These are phyloP conservation scores for Melanostoma scalare DNA, from an alignment of 2,888 invertebrate species.

Conservation along the genomic window DNA sequence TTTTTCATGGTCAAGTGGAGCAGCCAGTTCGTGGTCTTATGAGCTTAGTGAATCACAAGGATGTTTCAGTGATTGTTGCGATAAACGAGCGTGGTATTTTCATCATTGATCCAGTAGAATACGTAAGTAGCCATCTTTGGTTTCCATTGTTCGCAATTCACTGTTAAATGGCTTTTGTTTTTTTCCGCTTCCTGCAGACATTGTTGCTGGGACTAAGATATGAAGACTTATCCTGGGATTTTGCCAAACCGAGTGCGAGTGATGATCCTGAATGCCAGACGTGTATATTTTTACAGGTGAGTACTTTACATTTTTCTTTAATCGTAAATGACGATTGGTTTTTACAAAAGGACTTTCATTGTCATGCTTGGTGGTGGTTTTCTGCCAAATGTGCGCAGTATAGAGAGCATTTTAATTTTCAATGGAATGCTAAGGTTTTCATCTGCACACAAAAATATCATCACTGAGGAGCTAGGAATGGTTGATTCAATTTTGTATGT, in stretches of 20 bases:
- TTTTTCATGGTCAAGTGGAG: conserved; percentile 97
- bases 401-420: no score
- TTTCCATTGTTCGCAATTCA: conserved; percentile 24
- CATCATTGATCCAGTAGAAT: conserved; percentile 92
- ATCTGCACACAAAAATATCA: no score
- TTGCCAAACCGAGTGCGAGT: conserved; percentile 91
- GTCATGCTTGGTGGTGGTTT: no score
- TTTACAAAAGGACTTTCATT: no score
- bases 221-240: conserved; percentile 96
- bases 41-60: conserved; percentile 92
- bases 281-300: conserved; percentile 92
- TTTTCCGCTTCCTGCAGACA: conserved; percentile 84
- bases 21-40: conserved; percentile 93
- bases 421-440: no score
- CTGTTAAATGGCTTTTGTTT: conserved; percentile 14
- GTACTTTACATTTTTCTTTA: conserved; percentile 33
- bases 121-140: conserved; percentile 84
- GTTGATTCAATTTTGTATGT: no score
- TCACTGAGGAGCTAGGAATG: no score
- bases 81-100: conserved; percentile 93
- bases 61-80: conserved; percentile 94
- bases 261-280: conserved; percentile 93
- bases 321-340: neutral
- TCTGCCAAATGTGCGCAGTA: no score
- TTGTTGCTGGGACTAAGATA: conserved; percentile 92